A percentile compares a stretch with the other conserved stretches of the same genome.
Evolutionary conservation across 2,113 vertebrate genomes (phyloP).

Genomic region (Phasianus colchicus): DNA sequence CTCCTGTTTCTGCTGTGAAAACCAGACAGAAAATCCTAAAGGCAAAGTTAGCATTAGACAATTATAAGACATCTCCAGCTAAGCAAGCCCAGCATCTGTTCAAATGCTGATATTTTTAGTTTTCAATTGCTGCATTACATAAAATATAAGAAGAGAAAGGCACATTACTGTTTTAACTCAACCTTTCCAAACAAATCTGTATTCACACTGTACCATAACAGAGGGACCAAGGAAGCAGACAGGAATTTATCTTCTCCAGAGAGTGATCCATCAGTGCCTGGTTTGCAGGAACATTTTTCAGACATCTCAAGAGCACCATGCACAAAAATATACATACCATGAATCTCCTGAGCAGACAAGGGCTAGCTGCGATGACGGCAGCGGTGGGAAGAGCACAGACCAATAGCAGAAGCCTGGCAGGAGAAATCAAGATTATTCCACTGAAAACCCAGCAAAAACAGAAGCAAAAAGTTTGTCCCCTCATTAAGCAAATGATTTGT

Average conservation of each 20-base stretch:
- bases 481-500: slow-evolving; percentile 34
- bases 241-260: slow-evolving; percentile 66
- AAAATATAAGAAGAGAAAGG: slow-evolving; percentile 22
- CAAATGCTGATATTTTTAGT: not conserved
- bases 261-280: slow-evolving; percentile 62
- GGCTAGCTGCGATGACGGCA: slow-evolving; percentile 56
- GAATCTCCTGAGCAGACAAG: slow-evolving; percentile 68
- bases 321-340: slow-evolving; percentile 48
- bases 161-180: not conserved
- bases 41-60: not conserved
- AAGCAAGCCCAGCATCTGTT: not conserved
- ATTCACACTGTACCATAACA: slow-evolving; percentile 49
- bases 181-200: slow-evolving; percentile 49
- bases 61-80: not conserved
- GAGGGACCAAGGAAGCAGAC: slow-evolving; percentile 28
- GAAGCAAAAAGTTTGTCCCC: not conserved
- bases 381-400: not conserved
- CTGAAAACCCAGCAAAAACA: slow-evolving; percentile 14
- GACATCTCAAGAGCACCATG: slow-evolving; percentile 66
- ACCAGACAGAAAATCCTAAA: not conserved
- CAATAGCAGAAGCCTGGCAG: slow-evolving; percentile 31
- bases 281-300: slow-evolving; percentile 69
- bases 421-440: slow-evolving; percentile 10
- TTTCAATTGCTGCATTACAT: not conserved
- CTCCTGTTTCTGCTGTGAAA: not conserved